Conservation (phyloP, 2,888 invertebrate genomes). For the Masnerella sp. region DNA sequence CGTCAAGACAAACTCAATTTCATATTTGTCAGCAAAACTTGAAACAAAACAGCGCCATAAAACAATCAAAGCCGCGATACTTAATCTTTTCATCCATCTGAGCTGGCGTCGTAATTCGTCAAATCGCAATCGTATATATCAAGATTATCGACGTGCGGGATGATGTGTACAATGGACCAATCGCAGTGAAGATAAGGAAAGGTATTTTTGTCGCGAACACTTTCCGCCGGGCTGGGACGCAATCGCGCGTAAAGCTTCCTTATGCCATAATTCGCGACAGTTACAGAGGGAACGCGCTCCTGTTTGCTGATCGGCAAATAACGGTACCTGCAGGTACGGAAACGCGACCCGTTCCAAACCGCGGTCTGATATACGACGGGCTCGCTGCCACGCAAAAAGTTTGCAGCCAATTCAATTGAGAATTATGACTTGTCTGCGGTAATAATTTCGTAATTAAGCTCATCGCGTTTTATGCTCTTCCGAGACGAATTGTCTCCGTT, state of each 20-base stretch:
- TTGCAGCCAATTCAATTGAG: constrained; percentile 41
- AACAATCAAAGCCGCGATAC: constrained; percentile 28
- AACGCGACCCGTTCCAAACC: constrained; percentile 17
- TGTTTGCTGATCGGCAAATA: constrained; percentile 50
- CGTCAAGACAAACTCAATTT: no score
- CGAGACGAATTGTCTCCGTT: constrained; percentile 22
- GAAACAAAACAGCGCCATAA: constrained; percentile 30
- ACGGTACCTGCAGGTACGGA: constrained; percentile 51
- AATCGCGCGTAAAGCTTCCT: constrained; percentile 49
- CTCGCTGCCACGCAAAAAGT: constrained; percentile 31
- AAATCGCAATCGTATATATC: constrained; percentile 25
- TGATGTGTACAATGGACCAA: constrained; percentile 37
- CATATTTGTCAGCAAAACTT: constrained; percentile 11
- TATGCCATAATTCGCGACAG: constrained; percentile 41
- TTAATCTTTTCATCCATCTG: constrained; percentile 36
- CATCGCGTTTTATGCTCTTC: constrained; percentile 33
- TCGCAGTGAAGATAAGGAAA: constrained; percentile 35
- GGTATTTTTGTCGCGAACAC: constrained; percentile 28
- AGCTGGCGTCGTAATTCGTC: constrained; percentile 38
- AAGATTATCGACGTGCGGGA: constrained; percentile 28
- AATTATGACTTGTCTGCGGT: constrained; percentile 51
- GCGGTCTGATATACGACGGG: constrained; percentile 27
- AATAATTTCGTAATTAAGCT: constrained; percentile 55
- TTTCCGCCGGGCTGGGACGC: constrained; percentile 26
- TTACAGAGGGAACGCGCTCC: constrained; percentile 45